Evolutionary conservation across 2,797 vertebrate species (phyloP).

Genomic region (Myotis pilosus): DNA sequence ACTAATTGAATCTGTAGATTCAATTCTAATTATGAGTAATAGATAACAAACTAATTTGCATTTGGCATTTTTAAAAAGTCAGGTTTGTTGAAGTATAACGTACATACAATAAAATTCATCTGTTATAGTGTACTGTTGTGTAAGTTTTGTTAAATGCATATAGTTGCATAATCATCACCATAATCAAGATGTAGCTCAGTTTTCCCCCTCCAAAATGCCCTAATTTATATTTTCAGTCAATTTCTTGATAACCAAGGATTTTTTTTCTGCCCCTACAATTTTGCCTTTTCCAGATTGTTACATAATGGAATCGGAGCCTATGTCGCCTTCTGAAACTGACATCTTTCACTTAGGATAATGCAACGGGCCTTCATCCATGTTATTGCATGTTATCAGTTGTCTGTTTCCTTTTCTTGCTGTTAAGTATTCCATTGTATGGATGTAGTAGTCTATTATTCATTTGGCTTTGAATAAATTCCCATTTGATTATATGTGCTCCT

Average conservation of each 20-base stretch:
- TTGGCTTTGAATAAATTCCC: not conserved
- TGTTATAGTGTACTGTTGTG: not conserved
- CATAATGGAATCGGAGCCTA: not conserved
- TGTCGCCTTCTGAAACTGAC: not conserved
- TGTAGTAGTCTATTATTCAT: not conserved
- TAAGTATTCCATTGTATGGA: not conserved
- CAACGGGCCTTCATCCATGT: not conserved
- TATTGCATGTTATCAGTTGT: not conserved
- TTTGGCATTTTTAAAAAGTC: not conserved
- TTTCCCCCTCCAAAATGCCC: not conserved
- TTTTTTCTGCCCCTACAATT: not conserved
- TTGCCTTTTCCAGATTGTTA: not conserved
- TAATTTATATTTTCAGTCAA: not conserved
- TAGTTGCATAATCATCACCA: not conserved
- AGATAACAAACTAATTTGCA: not conserved
- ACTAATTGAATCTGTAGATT: not conserved
- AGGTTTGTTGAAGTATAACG: not conserved
- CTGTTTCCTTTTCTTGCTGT: not conserved
- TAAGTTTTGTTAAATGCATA: not conserved
- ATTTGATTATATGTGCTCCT: not conserved
- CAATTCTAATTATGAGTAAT: not conserved
- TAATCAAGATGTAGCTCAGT: not conserved
- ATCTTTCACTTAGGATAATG: not conserved
- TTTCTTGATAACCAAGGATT: not conserved
- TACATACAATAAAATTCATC: not conserved